Evolutionary conservation across 2,797 vertebrate genomes (phyloP).

Genomic region (Sebastes hopkinsi): DNA sequence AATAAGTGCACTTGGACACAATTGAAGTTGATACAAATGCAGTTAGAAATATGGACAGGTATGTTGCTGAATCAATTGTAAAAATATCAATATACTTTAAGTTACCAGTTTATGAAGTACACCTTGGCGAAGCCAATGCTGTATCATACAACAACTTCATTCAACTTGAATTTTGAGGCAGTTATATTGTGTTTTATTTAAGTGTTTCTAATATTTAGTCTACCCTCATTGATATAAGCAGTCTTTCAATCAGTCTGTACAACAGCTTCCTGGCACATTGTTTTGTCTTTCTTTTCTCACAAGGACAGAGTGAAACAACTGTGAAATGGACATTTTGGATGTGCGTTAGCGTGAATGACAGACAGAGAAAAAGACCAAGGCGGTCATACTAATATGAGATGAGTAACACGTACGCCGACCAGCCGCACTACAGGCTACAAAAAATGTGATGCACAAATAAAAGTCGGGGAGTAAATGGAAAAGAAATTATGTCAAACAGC

Average conservation of each 20-base stretch:
- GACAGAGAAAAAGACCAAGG: neutral
- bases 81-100: too few relatives aligned
- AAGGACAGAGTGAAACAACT: neutral
- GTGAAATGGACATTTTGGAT: neutral
- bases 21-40: neutral
- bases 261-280: neutral
- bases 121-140: neutral
- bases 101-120: neutral
- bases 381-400: neutral
- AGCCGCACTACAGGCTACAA: neutral
- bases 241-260: neutral
- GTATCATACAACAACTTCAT: neutral
- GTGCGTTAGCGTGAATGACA: neutral
- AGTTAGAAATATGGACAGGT: neutral
- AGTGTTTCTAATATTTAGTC: neutral
- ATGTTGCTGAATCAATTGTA: too few relatives aligned
- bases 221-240: neutral
- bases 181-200: neutral
- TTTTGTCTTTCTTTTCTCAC: neutral
- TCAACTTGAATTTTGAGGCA: neutral
- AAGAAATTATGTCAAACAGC: neutral
- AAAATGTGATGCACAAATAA: slow-evolving; percentile 1
- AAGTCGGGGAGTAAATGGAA: neutral
- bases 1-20: neutral
- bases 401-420: neutral